Base-by-base conservation (phyloP, 2,797 vertebrate genomes). In the Lacerta agilis region DNA sequence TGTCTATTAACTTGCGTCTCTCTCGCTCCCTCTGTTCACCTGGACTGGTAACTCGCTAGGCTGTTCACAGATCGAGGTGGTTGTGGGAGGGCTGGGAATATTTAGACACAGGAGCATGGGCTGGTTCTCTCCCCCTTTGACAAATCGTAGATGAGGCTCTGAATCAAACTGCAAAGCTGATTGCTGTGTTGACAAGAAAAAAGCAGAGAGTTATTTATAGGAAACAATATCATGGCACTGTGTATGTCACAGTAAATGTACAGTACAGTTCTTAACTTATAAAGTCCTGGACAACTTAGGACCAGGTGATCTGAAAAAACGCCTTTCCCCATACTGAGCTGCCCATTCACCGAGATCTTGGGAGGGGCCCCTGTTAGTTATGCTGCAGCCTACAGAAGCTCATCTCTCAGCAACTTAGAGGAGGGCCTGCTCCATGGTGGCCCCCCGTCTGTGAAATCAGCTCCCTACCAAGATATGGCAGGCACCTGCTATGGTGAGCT, bases 1-100 rank as follows among this genome's bases (percentile, higher is more conserved):
- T 86, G 43, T 67, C 83, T 89, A 82, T 77, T 82, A 86, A 89
- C 83, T 45, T 82, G 88, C 36, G 43, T 89, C 69, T 89, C 61
- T 82, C 9, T 41, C 61, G 67, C n/a, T 41, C 13, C 43, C 79
- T 43, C 3, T 58, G 43, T 45, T 67, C 49, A 58, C 77, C 76
- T 87, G 86, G 33, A 27, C 82, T 76, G 77, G 41, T 55, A 41
- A 76, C 58, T 64, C 10, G 8, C 45, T 25, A 5, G 55, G n/a
- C 29, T 73, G 66, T 29, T 87, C 85, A 75, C 72, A 79, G 87
- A 88, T 76, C 15, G 69, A 33, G 67, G 8, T 45, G 49, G 66
- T 86, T 73, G 67, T 33, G 55, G 13, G 17, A 33, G 58, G 15
- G 75, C 80, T 78, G 11, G 38, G 67, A 55, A 23, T 75, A n/a